phyloP scores from a whole-genome alignment of 2,797 vertebrate genomes.

The Manis javanica region DNA sequence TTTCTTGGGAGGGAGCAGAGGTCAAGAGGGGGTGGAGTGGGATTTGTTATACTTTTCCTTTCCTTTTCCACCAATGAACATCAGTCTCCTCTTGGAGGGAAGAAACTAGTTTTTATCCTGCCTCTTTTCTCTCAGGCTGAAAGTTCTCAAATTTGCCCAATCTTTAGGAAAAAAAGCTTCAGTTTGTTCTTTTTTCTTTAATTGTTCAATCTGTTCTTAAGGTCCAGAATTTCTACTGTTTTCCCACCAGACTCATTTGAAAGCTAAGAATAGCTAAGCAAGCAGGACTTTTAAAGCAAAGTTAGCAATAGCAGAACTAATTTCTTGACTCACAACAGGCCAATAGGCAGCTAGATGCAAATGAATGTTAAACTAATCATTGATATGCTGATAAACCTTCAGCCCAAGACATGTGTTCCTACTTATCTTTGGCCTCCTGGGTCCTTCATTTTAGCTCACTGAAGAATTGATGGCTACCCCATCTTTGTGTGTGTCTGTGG shows the following conservation, averaged over 20 bases:
- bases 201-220: constrained; percentile 71
- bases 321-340: constrained; percentile 64
- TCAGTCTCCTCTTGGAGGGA: background rate
- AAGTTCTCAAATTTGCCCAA: constrained; percentile 26
- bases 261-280: constrained; percentile 65
- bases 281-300: constrained; percentile 51
- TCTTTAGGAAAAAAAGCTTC: constrained; percentile 42
- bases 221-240: constrained; percentile 55
- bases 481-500: background rate
- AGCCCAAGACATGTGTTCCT: background rate
- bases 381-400: background rate
- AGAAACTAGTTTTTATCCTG: background rate
- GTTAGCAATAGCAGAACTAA: constrained; percentile 65
- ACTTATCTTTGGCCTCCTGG: constrained; percentile 31
- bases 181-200: constrained; percentile 46
- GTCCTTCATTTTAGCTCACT: background rate
- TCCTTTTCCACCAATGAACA: background rate
- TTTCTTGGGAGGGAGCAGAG: background rate
- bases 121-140: background rate
- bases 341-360: constrained; percentile 15
- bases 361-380: constrained; percentile 42
- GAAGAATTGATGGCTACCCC: background rate
- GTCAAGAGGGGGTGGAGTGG: background rate
- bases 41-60: background rate
- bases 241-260: constrained; percentile 59